phyloP scores from a whole-genome alignment of 1,140 invertebrate species.

The Drosophila punjabiensis region DNA sequence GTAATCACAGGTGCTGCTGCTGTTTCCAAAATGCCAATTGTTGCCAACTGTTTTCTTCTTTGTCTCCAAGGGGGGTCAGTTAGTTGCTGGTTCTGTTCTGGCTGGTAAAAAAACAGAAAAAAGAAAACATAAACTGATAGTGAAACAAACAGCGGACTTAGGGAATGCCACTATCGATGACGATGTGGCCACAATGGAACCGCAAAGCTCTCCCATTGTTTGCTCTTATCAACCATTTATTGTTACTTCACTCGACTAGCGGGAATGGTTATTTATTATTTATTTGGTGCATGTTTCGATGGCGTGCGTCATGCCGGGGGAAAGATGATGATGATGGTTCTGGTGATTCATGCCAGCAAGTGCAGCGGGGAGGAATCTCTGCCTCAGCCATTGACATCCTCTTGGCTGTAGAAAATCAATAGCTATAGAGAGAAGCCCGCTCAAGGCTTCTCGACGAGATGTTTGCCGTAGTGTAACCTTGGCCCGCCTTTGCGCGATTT shows the following conservation, averaged over 20 bases:
- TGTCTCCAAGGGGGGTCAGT: background rate
- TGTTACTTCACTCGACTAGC: constrained; percentile 35
- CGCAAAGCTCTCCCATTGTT: constrained; percentile 31
- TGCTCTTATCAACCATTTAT: constrained; percentile 45
- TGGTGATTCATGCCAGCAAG: constrained; percentile 49
- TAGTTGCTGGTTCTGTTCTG: background rate
- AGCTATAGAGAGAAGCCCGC: constrained; percentile 29
- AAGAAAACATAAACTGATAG: constrained; percentile 17
- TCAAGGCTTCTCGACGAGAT: constrained; percentile 43
- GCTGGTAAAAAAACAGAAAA: background rate
- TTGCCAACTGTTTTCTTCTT: constrained; percentile 32
- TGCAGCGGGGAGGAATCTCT: constrained; percentile 28
- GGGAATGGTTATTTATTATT: constrained; percentile 28
- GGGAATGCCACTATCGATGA: constrained; percentile 51
- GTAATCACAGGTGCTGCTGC: constrained; percentile 15
- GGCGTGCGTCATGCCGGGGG: constrained; percentile 36
- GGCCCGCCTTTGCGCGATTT: constrained; percentile 18
- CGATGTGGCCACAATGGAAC: constrained; percentile 16
- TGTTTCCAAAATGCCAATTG: constrained; percentile 12
- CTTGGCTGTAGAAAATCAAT: constrained; percentile 51
- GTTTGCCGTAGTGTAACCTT: constrained; percentile 43
- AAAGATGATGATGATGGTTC: constrained; percentile 1
- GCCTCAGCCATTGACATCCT: constrained; percentile 5
- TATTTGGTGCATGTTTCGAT: constrained; percentile 32
- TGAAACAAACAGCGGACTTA: background rate